Conservation (phyloP, 2,888 invertebrate species). For the Protula sp. region DNA sequence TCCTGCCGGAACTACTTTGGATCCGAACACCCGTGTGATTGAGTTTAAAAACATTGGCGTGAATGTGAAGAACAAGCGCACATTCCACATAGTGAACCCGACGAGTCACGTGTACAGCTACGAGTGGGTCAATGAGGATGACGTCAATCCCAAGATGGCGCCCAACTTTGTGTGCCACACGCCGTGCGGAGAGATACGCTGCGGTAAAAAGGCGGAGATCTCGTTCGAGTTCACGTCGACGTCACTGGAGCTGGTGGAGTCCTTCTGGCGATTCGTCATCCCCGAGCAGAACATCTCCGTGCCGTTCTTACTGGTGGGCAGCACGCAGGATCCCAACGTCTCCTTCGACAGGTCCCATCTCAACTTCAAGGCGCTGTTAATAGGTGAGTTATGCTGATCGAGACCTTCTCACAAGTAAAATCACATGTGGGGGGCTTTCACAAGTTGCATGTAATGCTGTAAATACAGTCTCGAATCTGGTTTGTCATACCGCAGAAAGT, state of each 20-base stretch:
- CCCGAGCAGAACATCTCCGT: constrained; percentile 59
- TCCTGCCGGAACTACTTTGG: constrained; percentile 39
- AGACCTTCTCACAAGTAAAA: no score
- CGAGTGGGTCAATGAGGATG: constrained; percentile 59
- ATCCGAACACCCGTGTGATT: constrained; percentile 60
- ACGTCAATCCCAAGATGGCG: constrained; percentile 48
- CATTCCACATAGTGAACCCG: constrained; percentile 65
- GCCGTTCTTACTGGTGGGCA: constrained; percentile 62
- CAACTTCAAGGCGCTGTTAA: constrained; percentile 62
- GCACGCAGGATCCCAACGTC: constrained; percentile 63
- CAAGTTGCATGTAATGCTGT: no score
- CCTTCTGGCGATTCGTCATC: constrained; percentile 64
- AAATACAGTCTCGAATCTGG: no score
- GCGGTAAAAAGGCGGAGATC: constrained; percentile 59
- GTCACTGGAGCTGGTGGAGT: constrained; percentile 63
- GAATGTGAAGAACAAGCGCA: constrained; percentile 31
- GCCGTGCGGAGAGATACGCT: constrained; percentile 61
- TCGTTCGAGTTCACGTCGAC: constrained; percentile 65
- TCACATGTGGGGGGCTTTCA: no score
- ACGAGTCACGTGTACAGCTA: constrained; percentile 62
- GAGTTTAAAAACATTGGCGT: constrained; percentile 66
- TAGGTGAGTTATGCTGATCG: constrained; percentile 54
- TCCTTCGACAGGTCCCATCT: constrained; percentile 61
- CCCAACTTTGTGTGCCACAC: constrained; percentile 62
- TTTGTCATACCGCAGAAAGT: no score